A percentile compares a stretch with the other conserved stretches of the same genome.
These are phyloP conservation scores for Nomada ferruginata DNA, from an alignment of 2,888 invertebrate species.

Conservation along the genomic window DNA sequence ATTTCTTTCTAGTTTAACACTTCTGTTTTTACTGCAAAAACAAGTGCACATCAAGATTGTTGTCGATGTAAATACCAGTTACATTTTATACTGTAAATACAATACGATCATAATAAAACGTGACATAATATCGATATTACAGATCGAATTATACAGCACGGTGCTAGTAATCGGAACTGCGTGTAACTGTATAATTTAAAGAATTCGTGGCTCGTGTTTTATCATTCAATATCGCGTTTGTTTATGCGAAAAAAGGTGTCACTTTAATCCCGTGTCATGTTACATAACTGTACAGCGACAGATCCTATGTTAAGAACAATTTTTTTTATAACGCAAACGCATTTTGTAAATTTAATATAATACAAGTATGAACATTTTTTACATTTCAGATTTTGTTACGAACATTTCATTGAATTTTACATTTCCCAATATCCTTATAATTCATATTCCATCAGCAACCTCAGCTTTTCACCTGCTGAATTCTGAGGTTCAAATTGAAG, in stretches of 20 bases:
- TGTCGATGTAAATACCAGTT: conserved; percentile 16
- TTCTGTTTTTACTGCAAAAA: conserved; percentile 21
- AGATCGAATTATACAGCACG: conserved; percentile 16
- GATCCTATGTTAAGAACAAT: conserved; percentile 10
- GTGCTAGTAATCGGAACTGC: conserved; percentile 25
- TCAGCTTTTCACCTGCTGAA: conserved; percentile 81
- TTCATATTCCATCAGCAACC: conserved; percentile 69
- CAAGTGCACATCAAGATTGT: background rate
- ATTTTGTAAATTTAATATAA: conserved; percentile 49
- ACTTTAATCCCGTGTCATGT: conserved; percentile 12
- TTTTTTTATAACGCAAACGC: background rate
- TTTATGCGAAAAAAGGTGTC: background rate
- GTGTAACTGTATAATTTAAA: conserved; percentile 15
- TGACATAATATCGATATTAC: background rate
- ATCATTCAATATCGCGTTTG: conserved; percentile 1
- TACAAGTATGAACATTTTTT: conserved; percentile 19
- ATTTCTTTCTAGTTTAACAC: conserved; percentile 30
- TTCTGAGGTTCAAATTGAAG: conserved; percentile 81
- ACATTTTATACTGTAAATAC: conserved; percentile 46
- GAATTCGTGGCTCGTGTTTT: conserved; percentile 7
- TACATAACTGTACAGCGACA: conserved; percentile 27
- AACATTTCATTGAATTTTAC: background rate
- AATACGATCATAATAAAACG: conserved; percentile 30
- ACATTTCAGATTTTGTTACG: background rate
- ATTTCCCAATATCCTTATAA: background rate